Percentiles rank a stretch among this genome's conserved stretches.
phyloP scores from a whole-genome alignment of 2,113 vertebrate species.

The Platichthys stellatus region DNA sequence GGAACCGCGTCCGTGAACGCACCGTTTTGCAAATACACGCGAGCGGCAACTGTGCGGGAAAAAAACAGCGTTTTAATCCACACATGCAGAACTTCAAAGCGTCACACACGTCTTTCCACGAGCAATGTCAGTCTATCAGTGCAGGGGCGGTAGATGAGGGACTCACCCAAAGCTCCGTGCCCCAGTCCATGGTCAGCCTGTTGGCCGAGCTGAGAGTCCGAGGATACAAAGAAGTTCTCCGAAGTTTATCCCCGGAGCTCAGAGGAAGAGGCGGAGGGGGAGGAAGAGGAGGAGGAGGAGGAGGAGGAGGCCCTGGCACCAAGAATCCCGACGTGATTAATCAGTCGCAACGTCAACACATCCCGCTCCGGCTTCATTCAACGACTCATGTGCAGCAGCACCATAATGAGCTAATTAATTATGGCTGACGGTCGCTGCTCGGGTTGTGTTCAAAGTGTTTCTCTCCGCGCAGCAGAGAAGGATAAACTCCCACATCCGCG shows the following conservation, averaged over 20 bases:
- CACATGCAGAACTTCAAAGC: background rate
- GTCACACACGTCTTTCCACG: background rate
- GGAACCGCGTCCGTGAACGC: background rate
- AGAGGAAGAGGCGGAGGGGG: slow-evolving; percentile 9
- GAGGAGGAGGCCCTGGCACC: slow-evolving; percentile 29
- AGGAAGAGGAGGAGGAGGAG: slow-evolving; percentile 8
- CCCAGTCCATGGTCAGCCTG: slow-evolving; percentile 84
- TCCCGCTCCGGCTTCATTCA: slow-evolving; percentile 12
- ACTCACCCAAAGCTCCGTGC: slow-evolving; percentile 86
- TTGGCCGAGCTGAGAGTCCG: slow-evolving; percentile 53
- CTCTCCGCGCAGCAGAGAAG: slow-evolving; percentile 75
- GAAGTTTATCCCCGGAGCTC: slow-evolving; percentile 75
- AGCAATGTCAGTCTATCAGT: no score
- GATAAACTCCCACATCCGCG: slow-evolving; percentile 83
- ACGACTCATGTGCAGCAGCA: background rate
- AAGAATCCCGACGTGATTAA: slow-evolving; percentile 51
- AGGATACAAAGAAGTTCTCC: slow-evolving; percentile 80
- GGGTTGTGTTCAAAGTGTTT: slow-evolving; percentile 68
- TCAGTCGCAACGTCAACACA: slow-evolving; percentile 16
- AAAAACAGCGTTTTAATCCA: background rate
- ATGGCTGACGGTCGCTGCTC: slow-evolving; percentile 19
- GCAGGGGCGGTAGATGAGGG: background rate
- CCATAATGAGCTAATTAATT: slow-evolving; percentile 36
- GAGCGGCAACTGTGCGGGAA: background rate
- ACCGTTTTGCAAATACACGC: slow-evolving; percentile 12